Percentiles rank a stretch among this genome's conserved stretches.
Conservation (phyloP, 2,797 vertebrate species). For the Phrynocephalus forsythii region DNA sequence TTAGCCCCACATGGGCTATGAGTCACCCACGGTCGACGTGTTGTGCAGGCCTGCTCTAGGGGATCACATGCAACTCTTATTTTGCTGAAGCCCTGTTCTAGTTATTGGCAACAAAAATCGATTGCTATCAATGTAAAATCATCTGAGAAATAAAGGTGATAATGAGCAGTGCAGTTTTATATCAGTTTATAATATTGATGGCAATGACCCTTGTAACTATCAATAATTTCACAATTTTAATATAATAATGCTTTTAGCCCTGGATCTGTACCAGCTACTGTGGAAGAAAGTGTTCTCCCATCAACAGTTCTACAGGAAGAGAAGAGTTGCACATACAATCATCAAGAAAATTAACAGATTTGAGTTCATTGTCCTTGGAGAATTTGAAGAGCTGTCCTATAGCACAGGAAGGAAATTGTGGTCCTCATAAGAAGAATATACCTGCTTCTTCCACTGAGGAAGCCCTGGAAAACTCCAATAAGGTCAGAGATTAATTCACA, state of each 20-base stretch:
- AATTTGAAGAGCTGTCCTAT: slow-evolving; percentile 64
- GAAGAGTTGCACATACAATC: slow-evolving; percentile 31
- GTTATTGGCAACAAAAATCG: neutral
- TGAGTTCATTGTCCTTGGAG: slow-evolving; percentile 63
- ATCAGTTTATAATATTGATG: slow-evolving; percentile 1
- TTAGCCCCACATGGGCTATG: too few species aligned
- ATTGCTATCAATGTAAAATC: neutral
- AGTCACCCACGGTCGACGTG: too few species aligned
- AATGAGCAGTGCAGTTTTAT: neutral
- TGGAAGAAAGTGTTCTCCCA: slow-evolving; percentile 48
- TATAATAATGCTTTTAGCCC: slow-evolving; percentile 55
- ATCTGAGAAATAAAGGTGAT: neutral
- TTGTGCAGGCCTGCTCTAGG: too few species aligned
- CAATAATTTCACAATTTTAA: slow-evolving; percentile 39
- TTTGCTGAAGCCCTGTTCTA: too few species aligned
- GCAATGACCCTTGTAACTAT: neutral
- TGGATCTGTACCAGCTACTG: slow-evolving; percentile 53
- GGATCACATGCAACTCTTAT: too few species aligned
- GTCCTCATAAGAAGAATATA: slow-evolving; percentile 66
- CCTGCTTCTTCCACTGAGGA: slow-evolving; percentile 19
- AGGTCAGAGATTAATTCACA: slow-evolving; percentile 57
- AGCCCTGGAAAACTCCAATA: slow-evolving; percentile 45
- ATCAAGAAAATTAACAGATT: slow-evolving; percentile 45
- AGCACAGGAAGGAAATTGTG: slow-evolving; percentile 51
- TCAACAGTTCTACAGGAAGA: slow-evolving; percentile 46